Evolutionary conservation across 2,113 vertebrate species (phyloP).

Genomic region (Brachyhypopomus occidentalis): DNA sequence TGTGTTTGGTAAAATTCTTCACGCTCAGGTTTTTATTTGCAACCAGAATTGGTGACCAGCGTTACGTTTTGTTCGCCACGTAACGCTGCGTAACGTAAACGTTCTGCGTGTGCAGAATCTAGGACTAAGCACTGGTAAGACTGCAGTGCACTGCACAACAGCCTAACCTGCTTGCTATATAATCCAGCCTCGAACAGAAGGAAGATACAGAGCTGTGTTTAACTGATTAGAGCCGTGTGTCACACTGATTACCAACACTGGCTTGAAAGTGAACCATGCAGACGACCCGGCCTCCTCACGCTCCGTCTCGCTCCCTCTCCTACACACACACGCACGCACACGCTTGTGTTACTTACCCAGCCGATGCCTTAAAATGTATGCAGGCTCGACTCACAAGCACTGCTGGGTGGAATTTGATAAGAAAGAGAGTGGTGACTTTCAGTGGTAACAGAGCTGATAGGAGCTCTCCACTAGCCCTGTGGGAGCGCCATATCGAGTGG

Average conservation of each 20-base stretch:
- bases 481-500: constrained; percentile 35
- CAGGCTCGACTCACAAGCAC: constrained; percentile 15
- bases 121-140: too few relatives aligned
- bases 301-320: neutral
- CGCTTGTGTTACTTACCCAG: constrained; percentile 7
- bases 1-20: too few relatives aligned
- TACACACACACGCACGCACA: neutral
- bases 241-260: constrained; percentile 27
- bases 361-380: neutral
- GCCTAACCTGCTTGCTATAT: constrained; percentile 32
- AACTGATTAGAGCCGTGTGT: constrained; percentile 41
- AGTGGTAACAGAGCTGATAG: constrained; percentile 25
- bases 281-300: neutral
- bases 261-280: neutral
- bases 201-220: constrained; percentile 18
- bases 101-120: too few relatives aligned
- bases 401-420: constrained; percentile 28
- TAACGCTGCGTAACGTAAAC: too few relatives aligned
- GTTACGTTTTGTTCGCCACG: neutral
- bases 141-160: neutral
- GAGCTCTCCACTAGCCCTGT: constrained; percentile 18
- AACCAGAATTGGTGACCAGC: neutral
- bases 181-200: constrained; percentile 39
- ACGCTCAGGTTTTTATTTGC: neutral
- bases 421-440: constrained; percentile 33